phyloP scores from a whole-genome alignment of 2,113 vertebrate genomes.

The Meles meles region DNA sequence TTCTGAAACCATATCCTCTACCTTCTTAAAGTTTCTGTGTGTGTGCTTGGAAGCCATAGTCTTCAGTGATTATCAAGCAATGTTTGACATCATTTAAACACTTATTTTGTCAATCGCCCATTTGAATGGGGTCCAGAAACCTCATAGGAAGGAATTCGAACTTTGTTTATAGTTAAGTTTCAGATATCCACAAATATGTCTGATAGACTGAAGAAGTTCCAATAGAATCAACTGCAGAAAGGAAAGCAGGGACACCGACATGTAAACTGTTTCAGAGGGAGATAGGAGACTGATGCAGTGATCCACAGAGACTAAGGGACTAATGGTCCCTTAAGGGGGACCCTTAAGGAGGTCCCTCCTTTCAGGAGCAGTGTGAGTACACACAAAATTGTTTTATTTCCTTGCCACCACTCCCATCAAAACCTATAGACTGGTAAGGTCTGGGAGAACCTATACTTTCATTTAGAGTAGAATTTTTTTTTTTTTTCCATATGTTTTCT shows the following conservation, averaged over 20 bases:
- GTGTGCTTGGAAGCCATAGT: not conserved
- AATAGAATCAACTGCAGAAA: not conserved
- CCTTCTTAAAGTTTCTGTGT: not conserved
- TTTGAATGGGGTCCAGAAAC: not conserved
- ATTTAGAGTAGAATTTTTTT: not conserved
- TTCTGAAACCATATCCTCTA: not conserved
- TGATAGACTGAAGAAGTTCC: not conserved
- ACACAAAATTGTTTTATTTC: not conserved
- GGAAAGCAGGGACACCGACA: not conserved
- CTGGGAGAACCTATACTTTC: not conserved
- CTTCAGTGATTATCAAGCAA: not conserved
- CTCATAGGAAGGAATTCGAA: not conserved
- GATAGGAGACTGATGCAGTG: not conserved
- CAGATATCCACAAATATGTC: not conserved
- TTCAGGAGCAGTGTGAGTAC: rapidly evolving
- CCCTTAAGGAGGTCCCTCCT: too few relatives aligned
- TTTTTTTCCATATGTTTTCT: not conserved
- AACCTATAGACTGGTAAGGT: not conserved
- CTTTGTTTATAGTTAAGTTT: not conserved
- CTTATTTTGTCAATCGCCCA: not conserved
- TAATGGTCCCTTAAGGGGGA: too few relatives aligned
- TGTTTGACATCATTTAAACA: not conserved
- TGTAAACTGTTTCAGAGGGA: not conserved
- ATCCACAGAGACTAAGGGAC: not conserved
- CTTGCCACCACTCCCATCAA: not conserved